These are phyloP conservation scores for Beroe forskalii DNA, from an alignment of 37 sponge, comb jelly and placozoan genomes.

Conservation along the genomic window DNA sequence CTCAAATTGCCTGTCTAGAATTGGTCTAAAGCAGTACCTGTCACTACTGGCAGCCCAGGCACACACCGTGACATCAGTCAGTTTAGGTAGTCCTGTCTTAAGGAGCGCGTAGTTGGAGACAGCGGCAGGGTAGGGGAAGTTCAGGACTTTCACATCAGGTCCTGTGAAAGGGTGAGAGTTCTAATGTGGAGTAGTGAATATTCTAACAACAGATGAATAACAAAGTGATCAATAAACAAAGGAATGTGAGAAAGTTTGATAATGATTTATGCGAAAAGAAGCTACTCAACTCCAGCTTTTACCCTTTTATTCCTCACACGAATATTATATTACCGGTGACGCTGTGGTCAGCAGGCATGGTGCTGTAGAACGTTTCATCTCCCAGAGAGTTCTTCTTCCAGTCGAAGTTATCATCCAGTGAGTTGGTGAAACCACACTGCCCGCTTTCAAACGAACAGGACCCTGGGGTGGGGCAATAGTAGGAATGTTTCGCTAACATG, in stretches of 20 bases:
- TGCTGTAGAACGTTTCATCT: constrained; percentile 60
- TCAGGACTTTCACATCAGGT: constrained; percentile 15
- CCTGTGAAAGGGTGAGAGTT: background rate
- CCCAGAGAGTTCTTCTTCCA: constrained; percentile 60
- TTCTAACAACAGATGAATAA: no score
- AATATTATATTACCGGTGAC: no score
- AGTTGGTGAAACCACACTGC: constrained; percentile 55
- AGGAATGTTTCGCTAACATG: no score
- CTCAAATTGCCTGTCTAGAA: no score
- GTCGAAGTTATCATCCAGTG: constrained; percentile 27
- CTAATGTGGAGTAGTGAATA: no score
- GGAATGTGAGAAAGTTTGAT: no score
- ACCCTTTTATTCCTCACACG: no score
- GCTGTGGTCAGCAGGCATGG: constrained; percentile 63
- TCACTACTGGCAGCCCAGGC: constrained; percentile 35
- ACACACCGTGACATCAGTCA: constrained; percentile 29
- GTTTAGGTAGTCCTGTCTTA: background rate
- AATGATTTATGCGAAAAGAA: no score
- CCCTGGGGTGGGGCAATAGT: background rate
- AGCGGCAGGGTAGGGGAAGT: constrained; percentile 2
- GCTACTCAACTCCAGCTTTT: no score
- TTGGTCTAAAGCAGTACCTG: no score
- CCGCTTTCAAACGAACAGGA: constrained; percentile 43
- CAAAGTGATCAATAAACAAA: no score
- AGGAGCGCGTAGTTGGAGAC: constrained; percentile 22